Evolutionary conservation across 1,140 invertebrate genomes (phyloP), one percentile per base, ranked within the genome.

Genomic region (Triops longicaudatus): DNA sequence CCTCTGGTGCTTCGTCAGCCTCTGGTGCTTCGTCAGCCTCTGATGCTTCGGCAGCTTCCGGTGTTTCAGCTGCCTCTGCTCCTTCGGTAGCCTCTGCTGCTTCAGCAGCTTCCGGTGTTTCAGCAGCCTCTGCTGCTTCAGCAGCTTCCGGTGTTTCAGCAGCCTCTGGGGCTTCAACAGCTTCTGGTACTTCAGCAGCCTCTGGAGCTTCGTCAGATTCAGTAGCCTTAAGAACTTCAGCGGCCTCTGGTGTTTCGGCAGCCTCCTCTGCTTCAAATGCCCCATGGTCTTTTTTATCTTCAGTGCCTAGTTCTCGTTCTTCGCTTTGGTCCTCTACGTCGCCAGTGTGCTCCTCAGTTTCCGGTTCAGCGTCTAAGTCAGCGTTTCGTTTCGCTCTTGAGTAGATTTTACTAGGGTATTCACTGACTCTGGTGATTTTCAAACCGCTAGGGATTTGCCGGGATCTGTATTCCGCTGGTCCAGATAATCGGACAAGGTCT

Each of bases 401-500:
- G 2, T 17, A 63, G 17, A 63, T 5, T 22, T 63, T 10, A 63
- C 50, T 9, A 6, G 14, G 50, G 50, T 63, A 63, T 22, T 63
- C 50, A 63, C 7, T 9, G 17, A 6, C 17, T 6, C 22, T n/a
- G 17, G 17, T 14, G 17, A 17, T 0, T 22, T 22, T 22, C 22
- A 17, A 6, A 63, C 1, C n/a, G n/a, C 14, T 22, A 63, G n/a
- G 17, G 22, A 6, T 6, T 17, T 22, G 10, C 17, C 3, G 3
- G 50, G 4, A 63, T 22, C 50, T 63, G 22, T 63, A 63, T 22
- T 63, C 50, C 17, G 14, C 6, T 63, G 50, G 50, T 63, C 50
- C 50, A 63, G 50, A 63, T 63, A 63, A 63, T 63, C 50, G 50
- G 50, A 63, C 22, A 10, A 63, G 50, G 50, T 63, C 50, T 63